phyloP scores from a whole-genome alignment of 1,140 invertebrate species.

The Dendroctonus ponderosae region DNA sequence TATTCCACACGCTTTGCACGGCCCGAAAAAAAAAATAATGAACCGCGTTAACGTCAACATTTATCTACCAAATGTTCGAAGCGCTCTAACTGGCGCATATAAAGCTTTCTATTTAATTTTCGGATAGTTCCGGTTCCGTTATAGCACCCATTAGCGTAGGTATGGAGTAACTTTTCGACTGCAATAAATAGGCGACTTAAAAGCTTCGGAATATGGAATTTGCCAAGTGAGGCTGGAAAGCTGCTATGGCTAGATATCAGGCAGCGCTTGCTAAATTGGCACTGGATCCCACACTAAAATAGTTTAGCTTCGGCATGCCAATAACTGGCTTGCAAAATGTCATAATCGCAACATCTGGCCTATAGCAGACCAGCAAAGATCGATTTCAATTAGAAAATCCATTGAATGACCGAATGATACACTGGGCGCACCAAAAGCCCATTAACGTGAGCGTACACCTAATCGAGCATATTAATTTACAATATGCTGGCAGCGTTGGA shows the following conservation, averaged over 20 bases:
- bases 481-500: too few species aligned
- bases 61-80: conserved; percentile 29
- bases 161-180: conserved; percentile 18
- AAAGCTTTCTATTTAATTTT: conserved; percentile 35
- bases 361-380: not conserved
- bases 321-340: not conserved
- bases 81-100: conserved; percentile 28
- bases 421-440: conserved; percentile 1
- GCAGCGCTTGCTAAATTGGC: too few species aligned
- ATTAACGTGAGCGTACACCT: not conserved
- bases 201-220: conserved; percentile 23
- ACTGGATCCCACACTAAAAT: too few species aligned
- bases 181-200: conserved; percentile 28
- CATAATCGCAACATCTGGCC: conserved; percentile 5
- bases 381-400: conserved; percentile 9
- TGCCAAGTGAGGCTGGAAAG: not conserved
- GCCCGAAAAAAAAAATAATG: conserved; percentile 22
- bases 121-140: conserved; percentile 25
- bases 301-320: too few species aligned
- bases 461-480: too few species aligned
- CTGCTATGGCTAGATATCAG: not conserved
- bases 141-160: conserved; percentile 21
- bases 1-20: not conserved
- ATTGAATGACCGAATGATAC: not conserved
- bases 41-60: conserved; percentile 32